A percentile compares a stretch with the other conserved stretches of the same genome.
phyloP scores from a whole-genome alignment of 2,797 vertebrate genomes.

The Alca torda region DNA sequence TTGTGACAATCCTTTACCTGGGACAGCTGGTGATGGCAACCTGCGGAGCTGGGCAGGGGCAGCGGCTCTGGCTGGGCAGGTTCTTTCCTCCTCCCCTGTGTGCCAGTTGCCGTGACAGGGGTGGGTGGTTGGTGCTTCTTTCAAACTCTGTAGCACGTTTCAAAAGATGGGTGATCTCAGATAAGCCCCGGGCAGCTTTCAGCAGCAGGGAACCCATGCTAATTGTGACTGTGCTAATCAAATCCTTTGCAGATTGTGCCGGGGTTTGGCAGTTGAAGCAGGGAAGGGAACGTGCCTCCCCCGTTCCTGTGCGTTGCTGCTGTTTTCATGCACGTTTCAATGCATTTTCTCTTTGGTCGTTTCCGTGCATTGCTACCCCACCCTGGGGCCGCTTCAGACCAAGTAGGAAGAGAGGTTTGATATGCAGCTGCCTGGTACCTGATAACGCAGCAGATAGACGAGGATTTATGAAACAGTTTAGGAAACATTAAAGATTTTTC shows the following conservation, averaged over 20 bases:
- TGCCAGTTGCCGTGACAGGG: background rate
- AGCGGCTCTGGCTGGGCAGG: background rate
- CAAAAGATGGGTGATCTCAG: rapidly evolving
- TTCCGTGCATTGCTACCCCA: background rate
- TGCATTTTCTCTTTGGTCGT: background rate
- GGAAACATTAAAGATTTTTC: background rate
- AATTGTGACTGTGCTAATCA: rapidly evolving
- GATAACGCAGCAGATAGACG: background rate
- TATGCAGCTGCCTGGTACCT: background rate
- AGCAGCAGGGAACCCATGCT: background rate
- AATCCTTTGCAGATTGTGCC: background rate
- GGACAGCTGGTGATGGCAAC: background rate
- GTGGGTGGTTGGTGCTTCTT: background rate
- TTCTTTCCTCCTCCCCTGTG: background rate
- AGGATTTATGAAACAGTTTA: background rate
- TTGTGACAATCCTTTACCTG: constrained; percentile 25
- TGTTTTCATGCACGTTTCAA: background rate
- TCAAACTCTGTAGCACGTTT: rapidly evolving
- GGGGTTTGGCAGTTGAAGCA: background rate
- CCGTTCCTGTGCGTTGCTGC: background rate
- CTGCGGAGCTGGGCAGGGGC: background rate
- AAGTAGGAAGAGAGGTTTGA: background rate
- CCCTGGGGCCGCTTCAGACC: background rate
- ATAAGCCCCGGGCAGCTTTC: background rate
- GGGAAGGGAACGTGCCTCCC: background rate